Evolutionary conservation across 2,888 invertebrate species (phyloP).

Genomic region (Hemicrepidius hirtus): DNA sequence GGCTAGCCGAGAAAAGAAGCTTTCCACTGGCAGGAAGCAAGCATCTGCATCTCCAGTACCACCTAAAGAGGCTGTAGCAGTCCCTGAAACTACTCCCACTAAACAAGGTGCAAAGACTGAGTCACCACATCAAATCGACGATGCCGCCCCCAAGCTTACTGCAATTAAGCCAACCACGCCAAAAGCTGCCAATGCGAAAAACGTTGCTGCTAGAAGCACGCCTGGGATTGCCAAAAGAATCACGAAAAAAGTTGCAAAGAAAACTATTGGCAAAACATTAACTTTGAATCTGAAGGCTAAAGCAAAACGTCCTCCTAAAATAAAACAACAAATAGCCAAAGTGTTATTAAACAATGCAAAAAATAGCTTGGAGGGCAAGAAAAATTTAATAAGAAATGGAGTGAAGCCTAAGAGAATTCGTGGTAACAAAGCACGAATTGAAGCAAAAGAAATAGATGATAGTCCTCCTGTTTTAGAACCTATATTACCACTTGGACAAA

Average conservation of each 20-base stretch:
- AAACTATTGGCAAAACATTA: constrained; percentile 37
- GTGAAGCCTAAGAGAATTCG: constrained; percentile 59
- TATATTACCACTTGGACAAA: constrained; percentile 60
- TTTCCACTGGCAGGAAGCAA: constrained; percentile 67
- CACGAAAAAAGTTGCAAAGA: constrained; percentile 53
- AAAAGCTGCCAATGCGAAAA: constrained; percentile 41
- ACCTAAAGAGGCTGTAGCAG: constrained; percentile 62
- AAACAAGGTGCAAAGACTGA: constrained; percentile 60
- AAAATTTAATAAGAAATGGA: constrained; percentile 67
- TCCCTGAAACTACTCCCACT: constrained; percentile 57
- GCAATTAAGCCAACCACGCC: constrained; percentile 41
- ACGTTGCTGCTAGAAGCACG: constrained; percentile 41
- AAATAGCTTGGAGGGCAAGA: constrained; percentile 63
- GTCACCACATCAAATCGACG: constrained; percentile 47
- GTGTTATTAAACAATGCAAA: constrained; percentile 64
- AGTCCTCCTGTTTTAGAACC: constrained; percentile 67
- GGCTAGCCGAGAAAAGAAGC: constrained; percentile 71
- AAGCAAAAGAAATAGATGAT: constrained; percentile 46
- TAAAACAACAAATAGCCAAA: constrained; percentile 63
- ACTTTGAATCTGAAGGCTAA: constrained; percentile 65
- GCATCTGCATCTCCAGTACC: constrained; percentile 63
- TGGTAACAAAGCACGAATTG: constrained; percentile 59
- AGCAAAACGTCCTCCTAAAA: constrained; percentile 60
- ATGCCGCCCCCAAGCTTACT: constrained; percentile 52
- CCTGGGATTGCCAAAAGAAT: constrained; percentile 46